Base-by-base conservation (phyloP, 2,888 invertebrate genomes). In the Xanthorhoe designata region DNA sequence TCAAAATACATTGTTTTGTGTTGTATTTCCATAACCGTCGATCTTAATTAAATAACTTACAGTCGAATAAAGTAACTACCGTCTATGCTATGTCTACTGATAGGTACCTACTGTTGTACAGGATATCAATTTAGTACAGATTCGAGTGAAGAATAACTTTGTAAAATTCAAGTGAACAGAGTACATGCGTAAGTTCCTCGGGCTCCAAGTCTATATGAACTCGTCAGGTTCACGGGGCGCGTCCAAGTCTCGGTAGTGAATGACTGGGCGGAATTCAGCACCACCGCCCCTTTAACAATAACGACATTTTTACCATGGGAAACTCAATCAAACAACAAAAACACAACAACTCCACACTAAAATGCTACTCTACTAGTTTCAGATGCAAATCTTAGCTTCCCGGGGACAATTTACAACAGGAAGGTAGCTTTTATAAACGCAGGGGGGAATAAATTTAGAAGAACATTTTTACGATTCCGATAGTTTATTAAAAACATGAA, bases 201-300 rank as follows among this genome's bases (percentile, higher is more conserved):
- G 79, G 78, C 69, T 75, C 66, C 70, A 68, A 72, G 61, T 81
- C 80, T 96, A 96, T 79, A 96, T 94, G 92, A 97, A 97, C 91
- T 97, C 97, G 91, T 97, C 97, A 75, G 97, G 97, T 91, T 98
- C 98, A 89, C 97, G 95, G 73, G 98, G 98, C 76, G 98, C 98
- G 91, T 98, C 98, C 94, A 98, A 95, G 94, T 98, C 98, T 88
- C 98, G 95, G 94, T 98, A 98, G 94, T 98, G 97, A 87, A 98
- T 97, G 85, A 98, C 96, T 81, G 97, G 97, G 84, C 98, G 96
- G 94, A 96, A 97, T 88, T 98, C 97, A 82, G 95, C 95, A 85
- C 95, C 96, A 84, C 95, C 95, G 86, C 95, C 95, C 93, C 97
- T 96, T 95, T 91, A 96, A 95, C 92, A 94, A 95, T 82, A 89